Evolutionary conservation across 2,113 vertebrate species (phyloP).

Genomic region (Mungos mungo): DNA sequence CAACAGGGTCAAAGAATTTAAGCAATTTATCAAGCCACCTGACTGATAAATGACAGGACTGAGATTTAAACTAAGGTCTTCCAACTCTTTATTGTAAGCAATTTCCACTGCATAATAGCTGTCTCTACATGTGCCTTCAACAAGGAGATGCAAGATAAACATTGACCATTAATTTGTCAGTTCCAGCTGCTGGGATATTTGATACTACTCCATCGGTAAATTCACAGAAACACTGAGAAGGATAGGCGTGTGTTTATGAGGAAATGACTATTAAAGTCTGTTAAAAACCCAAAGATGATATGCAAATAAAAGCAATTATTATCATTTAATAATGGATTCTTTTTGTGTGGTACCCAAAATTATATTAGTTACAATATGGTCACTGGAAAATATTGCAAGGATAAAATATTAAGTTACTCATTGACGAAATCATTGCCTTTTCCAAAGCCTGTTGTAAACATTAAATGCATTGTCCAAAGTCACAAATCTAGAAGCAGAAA

Average conservation of each 20-base stretch:
- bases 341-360: not conserved
- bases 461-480: not conserved
- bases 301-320: not conserved
- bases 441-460: not conserved
- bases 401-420: not conserved
- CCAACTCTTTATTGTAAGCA: not conserved
- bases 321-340: not conserved
- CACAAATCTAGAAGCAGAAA: conserved; percentile 15
- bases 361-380: not conserved
- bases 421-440: not conserved
- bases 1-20: not conserved
- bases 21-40: conserved; percentile 2
- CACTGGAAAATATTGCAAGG: not conserved
- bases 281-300: not conserved
- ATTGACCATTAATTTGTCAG: not conserved
- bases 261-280: not conserved
- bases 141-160: not conserved
- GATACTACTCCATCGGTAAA: not conserved
- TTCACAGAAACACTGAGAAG: conserved; percentile 21
- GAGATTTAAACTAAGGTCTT: conserved; percentile 18
- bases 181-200: not conserved
- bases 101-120: not conserved
- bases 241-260: not conserved
- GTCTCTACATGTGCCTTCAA: not conserved
- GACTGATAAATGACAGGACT: not conserved